Percentiles rank a stretch among this genome's conserved stretches.
Evolutionary conservation across 1,140 invertebrate genomes (phyloP).

Genomic region (Leptopilina clavipes): DNA sequence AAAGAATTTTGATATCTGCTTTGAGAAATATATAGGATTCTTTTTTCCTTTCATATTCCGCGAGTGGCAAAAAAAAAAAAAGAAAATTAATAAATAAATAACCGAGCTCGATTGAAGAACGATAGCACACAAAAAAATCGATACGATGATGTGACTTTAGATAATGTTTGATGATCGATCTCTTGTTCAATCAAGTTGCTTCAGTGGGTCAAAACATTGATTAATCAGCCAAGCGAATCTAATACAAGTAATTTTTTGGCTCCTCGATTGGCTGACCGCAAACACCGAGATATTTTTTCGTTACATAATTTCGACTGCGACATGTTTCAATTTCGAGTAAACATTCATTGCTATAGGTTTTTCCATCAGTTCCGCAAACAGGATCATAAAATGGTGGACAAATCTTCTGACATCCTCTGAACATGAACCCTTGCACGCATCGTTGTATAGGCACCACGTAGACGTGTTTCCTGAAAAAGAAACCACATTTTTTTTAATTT

Average conservation of each 20-base stretch:
- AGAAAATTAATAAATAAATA: conserved; percentile 2
- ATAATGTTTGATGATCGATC: conserved; percentile 18
- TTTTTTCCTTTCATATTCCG: not conserved
- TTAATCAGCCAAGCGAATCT: conserved; percentile 49
- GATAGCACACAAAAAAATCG: not conserved
- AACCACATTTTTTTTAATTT: conserved; percentile 31
- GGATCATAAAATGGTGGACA: conserved; percentile 91
- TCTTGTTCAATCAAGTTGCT: conserved; percentile 36
- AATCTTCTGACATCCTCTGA: conserved; percentile 88
- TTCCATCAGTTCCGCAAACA: conserved; percentile 91
- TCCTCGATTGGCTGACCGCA: conserved; percentile 82
- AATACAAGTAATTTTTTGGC: conserved; percentile 83
- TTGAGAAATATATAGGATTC: no score
- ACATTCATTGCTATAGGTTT: conserved; percentile 94
- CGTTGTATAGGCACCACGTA: conserved; percentile 90
- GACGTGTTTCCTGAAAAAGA: conserved; percentile 84
- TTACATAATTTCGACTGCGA: conserved; percentile 82
- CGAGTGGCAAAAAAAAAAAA: not conserved
- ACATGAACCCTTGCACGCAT: conserved; percentile 87
- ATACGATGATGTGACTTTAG: not conserved
- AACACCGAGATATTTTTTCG: conserved; percentile 80
- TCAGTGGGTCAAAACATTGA: conserved; percentile 23
- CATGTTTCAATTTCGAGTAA: conserved; percentile 94
- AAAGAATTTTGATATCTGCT: not conserved
- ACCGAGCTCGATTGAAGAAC: conserved; percentile 3